Evolutionary conservation across 2,888 invertebrate genomes (phyloP).

Genomic region (Plutella xylostella): DNA sequence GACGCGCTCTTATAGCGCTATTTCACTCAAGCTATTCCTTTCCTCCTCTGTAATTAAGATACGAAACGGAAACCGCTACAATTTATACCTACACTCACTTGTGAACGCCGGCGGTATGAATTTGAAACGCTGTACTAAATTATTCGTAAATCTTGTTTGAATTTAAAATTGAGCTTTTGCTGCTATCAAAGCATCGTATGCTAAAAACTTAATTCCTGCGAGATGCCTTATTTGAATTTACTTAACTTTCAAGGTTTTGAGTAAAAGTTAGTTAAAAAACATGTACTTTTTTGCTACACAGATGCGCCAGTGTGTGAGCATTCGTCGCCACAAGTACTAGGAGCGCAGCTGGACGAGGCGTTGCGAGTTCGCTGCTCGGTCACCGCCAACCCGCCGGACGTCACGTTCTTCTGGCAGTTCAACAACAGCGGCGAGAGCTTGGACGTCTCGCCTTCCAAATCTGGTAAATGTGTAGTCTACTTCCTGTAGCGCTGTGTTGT

Average conservation of each 20-base stretch:
- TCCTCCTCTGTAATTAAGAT: constrained; percentile 27
- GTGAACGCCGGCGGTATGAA: no score
- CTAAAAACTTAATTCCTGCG: no score
- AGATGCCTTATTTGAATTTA: no score
- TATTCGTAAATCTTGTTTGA: no score
- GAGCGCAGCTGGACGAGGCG: constrained; percentile 86
- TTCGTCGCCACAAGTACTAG: constrained; percentile 80
- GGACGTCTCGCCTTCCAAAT: constrained; percentile 77
- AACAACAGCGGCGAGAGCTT: constrained; percentile 90
- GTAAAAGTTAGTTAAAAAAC: no score
- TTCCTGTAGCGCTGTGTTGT: neutral
- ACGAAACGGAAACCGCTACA: no score
- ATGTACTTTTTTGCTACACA: constrained; percentile 32
- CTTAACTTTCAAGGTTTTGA: no score
- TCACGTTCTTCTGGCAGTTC: constrained; percentile 90
- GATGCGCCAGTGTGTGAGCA: constrained; percentile 86
- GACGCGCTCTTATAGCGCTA: constrained; percentile 23
- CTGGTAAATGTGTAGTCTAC: constrained; percentile 33
- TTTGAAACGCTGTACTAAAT: no score
- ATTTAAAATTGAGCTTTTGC: no score
- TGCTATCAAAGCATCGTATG: no score
- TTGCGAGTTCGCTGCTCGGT: constrained; percentile 87
- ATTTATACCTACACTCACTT: no score
- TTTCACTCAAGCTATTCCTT: constrained; percentile 44
- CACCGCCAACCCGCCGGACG: constrained; percentile 87